phyloP scores from a whole-genome alignment of 2,888 invertebrate genomes.

The Venustoraphidia nigricollis region DNA sequence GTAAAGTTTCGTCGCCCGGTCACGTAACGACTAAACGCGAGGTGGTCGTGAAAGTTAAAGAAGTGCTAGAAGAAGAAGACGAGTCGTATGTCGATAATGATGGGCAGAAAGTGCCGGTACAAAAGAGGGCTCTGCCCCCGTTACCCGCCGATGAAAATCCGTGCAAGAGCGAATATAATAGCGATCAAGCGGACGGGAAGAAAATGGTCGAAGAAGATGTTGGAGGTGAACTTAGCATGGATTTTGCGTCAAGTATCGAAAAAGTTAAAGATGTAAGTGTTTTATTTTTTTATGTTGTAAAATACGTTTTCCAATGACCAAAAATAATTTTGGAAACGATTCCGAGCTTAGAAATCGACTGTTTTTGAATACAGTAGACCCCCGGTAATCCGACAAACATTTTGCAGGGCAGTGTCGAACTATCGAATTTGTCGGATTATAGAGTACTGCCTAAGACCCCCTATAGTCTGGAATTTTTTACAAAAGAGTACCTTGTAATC shows the following conservation, averaged over 20 bases:
- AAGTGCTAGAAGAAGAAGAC: slow-evolving; percentile 7
- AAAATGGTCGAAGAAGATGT: slow-evolving; percentile 14
- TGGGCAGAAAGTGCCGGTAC: slow-evolving; percentile 36
- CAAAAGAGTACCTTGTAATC: too few relatives aligned
- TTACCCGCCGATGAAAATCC: slow-evolving; percentile 29
- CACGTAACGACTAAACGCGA: slow-evolving; percentile 22
- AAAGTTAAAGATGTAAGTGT: slow-evolving; percentile 82
- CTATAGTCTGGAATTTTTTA: too few relatives aligned
- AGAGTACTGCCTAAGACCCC: too few relatives aligned
- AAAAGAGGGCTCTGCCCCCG: slow-evolving; percentile 50
- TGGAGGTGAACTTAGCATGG: slow-evolving; percentile 38
- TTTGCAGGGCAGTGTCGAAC: too few relatives aligned
- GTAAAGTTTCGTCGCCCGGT: slow-evolving; percentile 35
- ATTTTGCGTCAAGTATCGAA: slow-evolving; percentile 83
- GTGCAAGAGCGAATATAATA: not conserved
- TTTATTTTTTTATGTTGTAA: slow-evolving; percentile 1
- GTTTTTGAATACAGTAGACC: too few relatives aligned
- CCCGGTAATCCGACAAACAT: too few relatives aligned
- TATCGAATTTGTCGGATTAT: too few relatives aligned
- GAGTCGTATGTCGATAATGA: slow-evolving; percentile 20
- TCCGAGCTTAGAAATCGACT: not conserved
- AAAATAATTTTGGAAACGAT: not conserved
- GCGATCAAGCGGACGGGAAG: not conserved
- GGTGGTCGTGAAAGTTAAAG: slow-evolving; percentile 7
- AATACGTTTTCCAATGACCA: not conserved